Base-by-base conservation (phyloP, 2,797 vertebrate species). In the Coccyzus lansbergi region DNA sequence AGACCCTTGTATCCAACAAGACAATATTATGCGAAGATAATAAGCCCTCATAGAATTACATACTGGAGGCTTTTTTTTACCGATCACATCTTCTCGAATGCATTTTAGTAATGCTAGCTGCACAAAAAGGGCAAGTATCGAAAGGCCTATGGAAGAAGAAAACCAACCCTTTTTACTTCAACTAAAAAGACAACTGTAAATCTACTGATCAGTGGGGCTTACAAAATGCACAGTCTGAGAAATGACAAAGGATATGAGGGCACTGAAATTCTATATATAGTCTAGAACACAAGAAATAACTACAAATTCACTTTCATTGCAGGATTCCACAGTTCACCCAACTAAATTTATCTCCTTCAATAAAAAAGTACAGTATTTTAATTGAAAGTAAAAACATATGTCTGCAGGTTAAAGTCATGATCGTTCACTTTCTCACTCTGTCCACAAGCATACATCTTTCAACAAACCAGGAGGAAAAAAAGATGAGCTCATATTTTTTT, bases 281-380 rank as follows among this genome's bases (percentile, higher is more conserved):
- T 52, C 36, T 33, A 40, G 51, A 34, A 8, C 22, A 71, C 18
- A 69, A 44, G 31, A 17, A 76, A 69, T 22, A 84, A 46, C 64
- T 68, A 83, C 71, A 65, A 55, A 78, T 31, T 29, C 78, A 82
- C 56, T 22, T 81, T 59, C 29, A 82, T 29, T 58, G 62, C 40
- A 74, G 58, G 60, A 90, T 74, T 75, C 55, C 70, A 91, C 65
- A 91, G 53, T 58, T 82, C 82, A 87, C 46, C 75, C 91, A 94
- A 95, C 44, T 88, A 92, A 95, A 97, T 94, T 83, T 86, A 95
- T 19, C n/a, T 82, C 71, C 75, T 91, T 87, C 44, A 91, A 51
- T 14, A 77, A 92, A 64, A 15, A 29, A 24, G 29, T 29, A 85
- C 63, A 81, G 64, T n/a, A 83, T 96, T 96, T 93, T 72, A 96